Evolutionary conservation across 2,797 vertebrate species (phyloP).

Genomic region (Lutjanus argentimaculatus): DNA sequence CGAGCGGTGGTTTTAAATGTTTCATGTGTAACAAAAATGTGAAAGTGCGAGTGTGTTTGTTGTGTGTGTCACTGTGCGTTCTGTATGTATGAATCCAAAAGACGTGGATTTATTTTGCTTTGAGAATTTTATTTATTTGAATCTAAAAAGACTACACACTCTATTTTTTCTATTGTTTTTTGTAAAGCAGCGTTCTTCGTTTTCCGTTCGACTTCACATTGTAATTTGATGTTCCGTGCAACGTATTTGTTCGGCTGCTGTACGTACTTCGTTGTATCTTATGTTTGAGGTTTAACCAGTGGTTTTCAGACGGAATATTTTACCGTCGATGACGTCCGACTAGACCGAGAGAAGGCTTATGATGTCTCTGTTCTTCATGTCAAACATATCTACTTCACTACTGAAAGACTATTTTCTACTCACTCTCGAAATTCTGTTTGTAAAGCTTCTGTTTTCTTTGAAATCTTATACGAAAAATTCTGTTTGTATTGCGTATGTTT

Average conservation of each 20-base stretch:
- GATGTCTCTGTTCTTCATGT: slow-evolving; percentile 50
- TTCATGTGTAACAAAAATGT: slow-evolving; percentile 63
- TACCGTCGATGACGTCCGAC: slow-evolving; percentile 20
- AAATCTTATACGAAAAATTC: slow-evolving; percentile 9
- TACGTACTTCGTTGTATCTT: slow-evolving; percentile 26
- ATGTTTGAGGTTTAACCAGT: slow-evolving; percentile 24
- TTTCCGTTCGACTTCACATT: slow-evolving; percentile 14
- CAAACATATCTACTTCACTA: slow-evolving; percentile 68
- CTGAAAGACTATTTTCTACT: slow-evolving; percentile 70
- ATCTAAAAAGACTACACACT: slow-evolving; percentile 67
- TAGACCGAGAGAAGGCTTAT: slow-evolving; percentile 25
- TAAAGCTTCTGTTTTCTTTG: slow-evolving; percentile 42
- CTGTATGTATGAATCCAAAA: slow-evolving; percentile 53
- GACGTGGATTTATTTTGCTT: slow-evolving; percentile 62
- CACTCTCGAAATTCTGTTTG: slow-evolving; percentile 54
- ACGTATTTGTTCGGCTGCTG: slow-evolving; percentile 31
- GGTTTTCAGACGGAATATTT: slow-evolving; percentile 24
- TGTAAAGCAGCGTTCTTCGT: slow-evolving; percentile 65
- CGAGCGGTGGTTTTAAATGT: slow-evolving; percentile 53
- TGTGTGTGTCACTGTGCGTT: slow-evolving; percentile 52
- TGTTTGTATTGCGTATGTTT: slow-evolving; percentile 22
- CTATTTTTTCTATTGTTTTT: slow-evolving; percentile 79
- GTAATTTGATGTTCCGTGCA: slow-evolving; percentile 21
- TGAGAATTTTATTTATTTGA: slow-evolving; percentile 77
- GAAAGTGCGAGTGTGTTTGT: slow-evolving; percentile 55